Base-by-base conservation (phyloP, 1,140 invertebrate species). In the Cardiocondyla obscurior region DNA sequence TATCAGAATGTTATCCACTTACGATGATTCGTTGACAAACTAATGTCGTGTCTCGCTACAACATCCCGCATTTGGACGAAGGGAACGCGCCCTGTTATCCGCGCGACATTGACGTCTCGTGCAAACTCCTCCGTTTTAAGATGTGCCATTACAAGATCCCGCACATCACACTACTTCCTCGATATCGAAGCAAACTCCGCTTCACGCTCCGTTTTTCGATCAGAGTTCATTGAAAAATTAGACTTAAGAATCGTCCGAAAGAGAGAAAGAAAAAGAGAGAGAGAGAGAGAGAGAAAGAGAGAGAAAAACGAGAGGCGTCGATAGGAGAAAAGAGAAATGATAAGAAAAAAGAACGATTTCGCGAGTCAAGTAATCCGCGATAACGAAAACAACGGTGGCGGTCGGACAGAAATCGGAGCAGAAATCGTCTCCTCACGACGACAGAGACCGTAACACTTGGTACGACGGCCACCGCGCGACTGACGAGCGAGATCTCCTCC, bases 381-480 rank as follows among this genome's bases (percentile, higher is more conserved):
- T 19, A 44, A 46, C 36, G 33, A 39, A 16, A n/a, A 46, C n/a
- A 8, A 25, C 22, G 2, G 16, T 25, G 19, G 36, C n/a, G 58
- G 28, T 33, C 3, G 33, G 14, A 44, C 8, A 39, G 58, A 62
- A 33, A 69, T 19, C 16, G 12, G 19, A 67, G n/a, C 28, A 44
- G 33, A 49, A 30, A 30, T 6, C 64, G 60, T 16, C 3, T 10
- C 14, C 12, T 2, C 42, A 49, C n/a, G 10, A 64, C 36, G n/a
- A 3, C 67, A 14, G n/a, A 33, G 53, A 85, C 70, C 84, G 83
- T 70, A 83, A 81, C 87, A 83, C 86, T 88, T 85, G 86, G 85
- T 89, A 90, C 91, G 90, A 89, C 88, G 90, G 90, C 90, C 87
- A 92, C 91, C 92, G 92, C 89, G 90, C 92, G 87, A 93, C 92